Base-by-base conservation (phyloP, 2,113 vertebrate species). In the Phaethon lepturus region DNA sequence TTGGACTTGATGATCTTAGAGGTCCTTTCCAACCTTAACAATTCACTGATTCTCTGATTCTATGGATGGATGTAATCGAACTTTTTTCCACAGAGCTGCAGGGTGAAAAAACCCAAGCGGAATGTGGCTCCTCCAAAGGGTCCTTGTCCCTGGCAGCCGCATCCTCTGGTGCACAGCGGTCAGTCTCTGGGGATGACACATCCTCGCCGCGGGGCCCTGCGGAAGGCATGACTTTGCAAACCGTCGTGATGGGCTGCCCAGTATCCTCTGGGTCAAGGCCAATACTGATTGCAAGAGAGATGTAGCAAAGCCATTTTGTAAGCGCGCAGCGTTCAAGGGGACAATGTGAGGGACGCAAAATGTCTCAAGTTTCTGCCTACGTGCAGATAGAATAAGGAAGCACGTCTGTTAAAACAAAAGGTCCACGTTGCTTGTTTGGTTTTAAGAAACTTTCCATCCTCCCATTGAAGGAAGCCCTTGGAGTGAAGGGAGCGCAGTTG, bases 401-500 rank as follows among this genome's bases (percentile, higher is more conserved):
- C 59, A 68, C 0, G 69, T 69, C 82, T 95, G 92, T 88, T 95
- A 86, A 97, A 96, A 96, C 95, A 97, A 95, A 97, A 95, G 88
- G 55, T 73, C 53, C 1, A 1, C 13, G 63, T 38, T 86, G 42
- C 79, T 95, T 97, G 92, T 97, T 97, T 97, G 85, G 58, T 83
- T 97, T 96, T 90, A 64, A 92, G 93, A 77, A 97, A 96, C 77
- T 96, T 97, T 97, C 92, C 95, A 80, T 96, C 88, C 97, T 96
- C 90, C 82, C 75, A 71, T 95, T 97, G 94, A 96, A 95, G 90
- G 60, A 94, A 88, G 62, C 49, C 81, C 59, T 86, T 79, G 60
- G 52, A 79, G 93, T 96, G 79, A 90, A 95, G 59, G 55, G 50
- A 91, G 44, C 59, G 42, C 28, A 33, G 71, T 94, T 88, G 74